phyloP scores from a whole-genome alignment of 2,888 invertebrate species.

The Mesodorylaimus sp. region DNA sequence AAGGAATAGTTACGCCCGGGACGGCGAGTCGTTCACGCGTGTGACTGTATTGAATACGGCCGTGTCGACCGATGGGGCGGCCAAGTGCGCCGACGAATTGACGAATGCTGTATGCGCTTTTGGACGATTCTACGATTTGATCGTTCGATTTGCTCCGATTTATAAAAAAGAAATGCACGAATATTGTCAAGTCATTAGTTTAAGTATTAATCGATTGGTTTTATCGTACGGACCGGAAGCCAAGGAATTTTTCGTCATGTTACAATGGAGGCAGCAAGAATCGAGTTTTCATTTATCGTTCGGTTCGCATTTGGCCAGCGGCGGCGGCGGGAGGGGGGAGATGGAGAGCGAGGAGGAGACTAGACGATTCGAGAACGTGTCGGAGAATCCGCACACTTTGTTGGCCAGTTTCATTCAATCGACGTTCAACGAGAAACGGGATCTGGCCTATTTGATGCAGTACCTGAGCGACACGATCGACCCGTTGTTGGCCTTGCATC shows the following conservation, averaged over 20 bases:
- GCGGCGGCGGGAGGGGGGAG: no score
- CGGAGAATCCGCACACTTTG: conserved; percentile 70
- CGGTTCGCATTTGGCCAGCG: no score
- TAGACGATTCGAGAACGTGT: no score
- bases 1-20: not conserved
- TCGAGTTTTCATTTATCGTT: no score
- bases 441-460: not conserved
- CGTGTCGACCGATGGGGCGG: not conserved
- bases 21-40: not conserved
- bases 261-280: no score
- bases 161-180: not conserved
- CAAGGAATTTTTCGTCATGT: no score
- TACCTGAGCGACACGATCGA: not conserved
- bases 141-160: not conserved
- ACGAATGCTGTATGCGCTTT: conserved; percentile 12
- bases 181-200: conserved; percentile 14
- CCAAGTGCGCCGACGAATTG: conserved; percentile 5
- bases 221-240: no score
- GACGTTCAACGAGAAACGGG: conserved; percentile 46
- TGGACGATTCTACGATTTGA: conserved; percentile 6
- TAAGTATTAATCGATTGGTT: no score
- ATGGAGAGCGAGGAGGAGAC: no score
- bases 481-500: not conserved
- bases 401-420: conserved; percentile 71
- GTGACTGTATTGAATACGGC: not conserved